These are phyloP conservation scores for Chelon auratus DNA, from an alignment of 2,797 vertebrate species.

Conservation along the genomic window DNA sequence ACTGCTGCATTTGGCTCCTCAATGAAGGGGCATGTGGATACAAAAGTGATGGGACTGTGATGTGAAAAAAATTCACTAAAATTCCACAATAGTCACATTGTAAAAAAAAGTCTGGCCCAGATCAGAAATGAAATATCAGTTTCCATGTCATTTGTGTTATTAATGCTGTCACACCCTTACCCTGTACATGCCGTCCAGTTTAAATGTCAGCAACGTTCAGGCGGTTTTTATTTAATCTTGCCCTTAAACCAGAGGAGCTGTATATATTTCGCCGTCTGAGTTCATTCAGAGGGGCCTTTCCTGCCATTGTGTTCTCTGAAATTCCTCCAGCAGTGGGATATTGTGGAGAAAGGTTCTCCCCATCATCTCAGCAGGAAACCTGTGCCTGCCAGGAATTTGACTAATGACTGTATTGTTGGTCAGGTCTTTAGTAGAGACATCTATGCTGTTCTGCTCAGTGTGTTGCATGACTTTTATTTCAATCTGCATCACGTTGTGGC, in stretches of 20 bases:
- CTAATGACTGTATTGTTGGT: constrained; percentile 63
- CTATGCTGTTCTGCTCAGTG: background rate
- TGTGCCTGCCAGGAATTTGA: constrained; percentile 47
- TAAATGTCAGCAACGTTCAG: too few relatives aligned
- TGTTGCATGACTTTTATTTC: constrained; percentile 11
- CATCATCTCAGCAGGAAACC: constrained; percentile 63
- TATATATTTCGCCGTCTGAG: constrained; percentile 15
- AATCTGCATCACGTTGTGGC: background rate
- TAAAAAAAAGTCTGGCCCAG: too few relatives aligned
- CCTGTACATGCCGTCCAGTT: too few relatives aligned
- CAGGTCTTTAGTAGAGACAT: constrained; percentile 4
- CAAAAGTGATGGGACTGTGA: too few relatives aligned
- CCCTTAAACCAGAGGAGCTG: constrained; percentile 26
- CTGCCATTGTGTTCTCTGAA: constrained; percentile 68
- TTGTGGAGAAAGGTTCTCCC: constrained; percentile 41
- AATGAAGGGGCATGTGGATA: too few relatives aligned
- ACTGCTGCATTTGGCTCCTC: too few relatives aligned
- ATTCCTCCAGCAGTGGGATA: constrained; percentile 53
- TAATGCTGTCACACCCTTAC: too few relatives aligned
- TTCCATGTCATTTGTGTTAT: too few relatives aligned
- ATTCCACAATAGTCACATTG: too few relatives aligned
- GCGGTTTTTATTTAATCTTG: constrained; percentile 42
- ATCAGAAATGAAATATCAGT: too few relatives aligned
- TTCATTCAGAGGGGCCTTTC: constrained; percentile 51
- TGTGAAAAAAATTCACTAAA: too few relatives aligned